phyloP scores from a whole-genome alignment of 2,888 invertebrate genomes.

The Amiota minor region DNA sequence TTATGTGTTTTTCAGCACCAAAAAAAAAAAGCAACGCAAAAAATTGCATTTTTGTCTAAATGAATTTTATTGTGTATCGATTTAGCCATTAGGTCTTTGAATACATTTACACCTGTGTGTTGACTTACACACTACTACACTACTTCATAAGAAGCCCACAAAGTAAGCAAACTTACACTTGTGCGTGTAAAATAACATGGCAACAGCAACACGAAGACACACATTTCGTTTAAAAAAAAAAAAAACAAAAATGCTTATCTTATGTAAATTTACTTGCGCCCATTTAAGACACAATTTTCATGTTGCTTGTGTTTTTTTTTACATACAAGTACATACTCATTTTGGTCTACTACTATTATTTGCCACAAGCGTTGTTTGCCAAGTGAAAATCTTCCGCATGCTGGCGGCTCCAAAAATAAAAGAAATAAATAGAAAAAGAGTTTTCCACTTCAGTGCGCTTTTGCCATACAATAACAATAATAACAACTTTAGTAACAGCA shows the following conservation, averaged over 20 bases:
- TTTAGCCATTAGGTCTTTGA: too few relatives aligned
- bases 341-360: too few relatives aligned
- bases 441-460: conserved; percentile 2
- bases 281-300: conserved; percentile 19
- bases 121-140: neutral
- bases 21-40: conserved; percentile 6
- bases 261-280: conserved; percentile 22
- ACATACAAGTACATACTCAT: too few relatives aligned
- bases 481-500: too few relatives aligned
- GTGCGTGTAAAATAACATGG: conserved; percentile 7
- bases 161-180: neutral
- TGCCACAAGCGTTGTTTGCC: neutral
- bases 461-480: too few relatives aligned
- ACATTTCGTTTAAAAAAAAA: too few relatives aligned
- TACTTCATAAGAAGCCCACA: too few relatives aligned
- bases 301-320: neutral
- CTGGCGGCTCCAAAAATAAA: neutral
- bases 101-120: neutral
- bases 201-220: too few relatives aligned
- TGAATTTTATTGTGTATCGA: too few relatives aligned
- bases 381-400: conserved; percentile 24
- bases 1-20: neutral
- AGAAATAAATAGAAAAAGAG: neutral
- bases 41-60: neutral
- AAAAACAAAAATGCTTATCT: conserved; percentile 4